Evolutionary conservation across 1,140 invertebrate genomes (phyloP), one percentile per base, ranked within the genome.

Genomic region (Adelges cooleyi): DNA sequence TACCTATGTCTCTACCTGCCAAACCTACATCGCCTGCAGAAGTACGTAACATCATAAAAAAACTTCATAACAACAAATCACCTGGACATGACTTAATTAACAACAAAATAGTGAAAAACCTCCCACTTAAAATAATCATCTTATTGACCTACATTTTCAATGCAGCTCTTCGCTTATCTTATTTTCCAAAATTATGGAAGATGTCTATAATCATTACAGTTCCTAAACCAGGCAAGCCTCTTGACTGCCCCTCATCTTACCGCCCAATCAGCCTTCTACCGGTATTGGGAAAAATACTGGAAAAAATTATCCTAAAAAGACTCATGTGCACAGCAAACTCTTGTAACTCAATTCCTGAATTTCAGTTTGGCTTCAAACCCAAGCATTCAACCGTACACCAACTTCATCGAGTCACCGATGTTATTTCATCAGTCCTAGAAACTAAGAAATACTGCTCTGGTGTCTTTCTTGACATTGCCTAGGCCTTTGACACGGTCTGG

Each of bases 211-310:
- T 76, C 10, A 68, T 74, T 8, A 70, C 72, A 13, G 69, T 74
- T 3, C 71, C 69, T 0, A 74, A 74, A 65, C 67, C 70, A 29
- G 62, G 68, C 15, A 69, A 68, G 56, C 51, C 67, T 49, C 66
- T 66, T 2, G 33, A 67, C 13, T 44, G 65, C 0, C 36, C 67
- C 2, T 65, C 72, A 1, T 70, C 69, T 6, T 69, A 70, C 25
- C 17, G 71, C 23, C 74, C 74, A 10, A 74, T 75, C 27, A 67
- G 70, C 23, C 53, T 74, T 40, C 65, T 74, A 4, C 70, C 73
- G 27, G 40, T 50, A 4, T 38, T 69, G 17, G 65, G 59, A 23
- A 71, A 71, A 66, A n/a, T 71, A 13, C 56, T 68, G 11, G 69
- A 70, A 67, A 70, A 69, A 66, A 51, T 68, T 1, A 22, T 68